Base-by-base conservation (phyloP, 2,888 invertebrate genomes). In the Drosophila paramelanica region DNA sequence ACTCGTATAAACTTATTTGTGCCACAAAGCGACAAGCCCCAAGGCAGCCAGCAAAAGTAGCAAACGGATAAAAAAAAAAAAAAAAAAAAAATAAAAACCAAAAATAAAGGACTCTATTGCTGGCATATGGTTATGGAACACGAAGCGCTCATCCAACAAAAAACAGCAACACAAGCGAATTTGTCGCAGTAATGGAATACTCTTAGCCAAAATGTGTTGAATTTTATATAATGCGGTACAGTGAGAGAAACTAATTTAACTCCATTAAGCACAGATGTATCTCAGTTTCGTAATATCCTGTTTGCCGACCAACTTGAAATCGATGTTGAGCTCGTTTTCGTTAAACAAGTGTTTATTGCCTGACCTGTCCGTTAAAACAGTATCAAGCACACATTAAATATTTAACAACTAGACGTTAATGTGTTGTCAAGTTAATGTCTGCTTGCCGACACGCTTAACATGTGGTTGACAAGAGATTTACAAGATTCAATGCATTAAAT, bases 1-100 rank as follows among this genome's bases (percentile, higher is more conserved):
- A 23, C 62, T 62, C 45, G 45, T 38, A 62, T 58, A 55, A 58
- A 62, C 77, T 62, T 49, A 69, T 27, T 45, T 50, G 27, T 45
- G 76, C 31, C 41, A 53, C 70, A 72, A 57, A 50, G 61, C 42
- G 13, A 45, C 50, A 42, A 58, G 38, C 70, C 53, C 43, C 27
- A 50, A 42, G 52, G 71, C 76, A 38, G 39, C 11, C 43, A 45
- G 27, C 51, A 47, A 53, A 41, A 38, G 10, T 6, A 20, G 45
- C 11, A 38, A 39, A 23, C 33, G 8, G 36, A 36, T 13, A 36
- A 2, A 41, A 25, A 25, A 71, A 33, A 20, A 55, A 39, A 56
- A 46, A 3, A 23, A 23, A 4, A 25, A 62, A 33, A 14, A 60
- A 39, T 56, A 46, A 17, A 17, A 17, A 17, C 17, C 17, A 17